A percentile compares a stretch with the other conserved stretches of the same genome.
Conservation (phyloP, 1,140 invertebrate genomes). For the Zaprionus taronus region DNA sequence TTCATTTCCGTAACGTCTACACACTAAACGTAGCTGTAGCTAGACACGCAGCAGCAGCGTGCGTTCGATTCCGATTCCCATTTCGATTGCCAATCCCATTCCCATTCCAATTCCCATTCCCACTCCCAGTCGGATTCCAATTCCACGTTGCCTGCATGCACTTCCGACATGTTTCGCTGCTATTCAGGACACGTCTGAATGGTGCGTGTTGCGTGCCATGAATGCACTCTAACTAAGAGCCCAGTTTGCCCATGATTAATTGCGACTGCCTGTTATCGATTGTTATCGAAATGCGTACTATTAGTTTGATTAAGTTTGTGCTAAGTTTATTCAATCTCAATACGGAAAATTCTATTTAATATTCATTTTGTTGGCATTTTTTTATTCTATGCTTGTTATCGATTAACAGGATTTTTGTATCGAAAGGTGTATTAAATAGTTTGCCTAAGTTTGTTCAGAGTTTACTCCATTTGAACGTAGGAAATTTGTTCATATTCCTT, state of each 20-base stretch:
- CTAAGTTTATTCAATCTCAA: not conserved
- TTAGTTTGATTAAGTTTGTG: not conserved
- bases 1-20: no score
- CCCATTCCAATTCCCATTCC: not conserved
- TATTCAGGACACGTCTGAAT: slow-evolving; percentile 10
- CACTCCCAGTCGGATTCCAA: not conserved
- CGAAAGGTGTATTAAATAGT: not conserved
- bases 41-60: slow-evolving; percentile 14
- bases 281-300: not conserved
- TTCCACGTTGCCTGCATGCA: slow-evolving; percentile 18
- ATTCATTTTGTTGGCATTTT: no score
- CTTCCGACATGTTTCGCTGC: slow-evolving; percentile 20
- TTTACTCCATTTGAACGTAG: not conserved
- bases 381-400: not conserved
- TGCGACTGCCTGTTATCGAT: not conserved
- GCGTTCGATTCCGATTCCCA: slow-evolving; percentile 12
- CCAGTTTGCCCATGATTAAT: not conserved
- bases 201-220: slow-evolving; percentile 9
- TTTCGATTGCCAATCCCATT: slow-evolving; percentile 5
- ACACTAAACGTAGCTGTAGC: not conserved
- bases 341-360: not conserved
- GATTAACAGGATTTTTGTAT: not conserved
- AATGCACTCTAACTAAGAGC: slow-evolving; percentile 9
- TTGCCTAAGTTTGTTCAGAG: not conserved
- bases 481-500: not conserved